Conservation (phyloP, 2,113 vertebrate species). For the Vulpes ferrilata region DNA sequence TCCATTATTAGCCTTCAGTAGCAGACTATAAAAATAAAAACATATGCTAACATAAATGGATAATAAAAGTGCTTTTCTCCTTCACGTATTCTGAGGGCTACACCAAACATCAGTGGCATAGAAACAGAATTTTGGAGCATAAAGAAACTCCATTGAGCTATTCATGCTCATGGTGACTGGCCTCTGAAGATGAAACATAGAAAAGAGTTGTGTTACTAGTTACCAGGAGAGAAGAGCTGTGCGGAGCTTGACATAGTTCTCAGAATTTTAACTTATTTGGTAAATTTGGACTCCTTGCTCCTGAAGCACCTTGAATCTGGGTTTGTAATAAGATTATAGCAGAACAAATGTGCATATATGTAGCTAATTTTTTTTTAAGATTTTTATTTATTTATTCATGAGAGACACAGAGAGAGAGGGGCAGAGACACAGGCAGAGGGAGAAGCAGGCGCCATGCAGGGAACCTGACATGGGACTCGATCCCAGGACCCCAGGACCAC, state of each 20-base stretch:
- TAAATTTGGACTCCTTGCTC: not conserved
- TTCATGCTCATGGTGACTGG: not conserved
- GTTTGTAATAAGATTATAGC: not conserved
- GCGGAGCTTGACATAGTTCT: not conserved
- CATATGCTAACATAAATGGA: not conserved
- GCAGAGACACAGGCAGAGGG: too few species aligned
- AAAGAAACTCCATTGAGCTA: not conserved
- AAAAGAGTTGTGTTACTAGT: not conserved
- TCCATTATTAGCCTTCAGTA: slow-evolving; percentile 14
- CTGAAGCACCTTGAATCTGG: not conserved
- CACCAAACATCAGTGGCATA: not conserved
- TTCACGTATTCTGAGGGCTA: not conserved
- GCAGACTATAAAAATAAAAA: not conserved
- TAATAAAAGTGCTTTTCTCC: slow-evolving; percentile 26
- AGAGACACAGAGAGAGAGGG: too few species aligned
- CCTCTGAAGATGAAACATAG: not conserved
- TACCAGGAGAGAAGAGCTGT: not conserved
- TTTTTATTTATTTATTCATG: too few species aligned
- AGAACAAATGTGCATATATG: not conserved
- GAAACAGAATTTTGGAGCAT: slow-evolving; percentile 33
- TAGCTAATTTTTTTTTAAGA: not conserved
- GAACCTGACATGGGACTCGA: too few species aligned
- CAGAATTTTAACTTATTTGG: slow-evolving; percentile 14
- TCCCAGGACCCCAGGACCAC: too few species aligned
- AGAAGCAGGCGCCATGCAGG: too few species aligned